Base-by-base conservation (phyloP, 2,888 invertebrate species). In the Incurvaria masculella region DNA sequence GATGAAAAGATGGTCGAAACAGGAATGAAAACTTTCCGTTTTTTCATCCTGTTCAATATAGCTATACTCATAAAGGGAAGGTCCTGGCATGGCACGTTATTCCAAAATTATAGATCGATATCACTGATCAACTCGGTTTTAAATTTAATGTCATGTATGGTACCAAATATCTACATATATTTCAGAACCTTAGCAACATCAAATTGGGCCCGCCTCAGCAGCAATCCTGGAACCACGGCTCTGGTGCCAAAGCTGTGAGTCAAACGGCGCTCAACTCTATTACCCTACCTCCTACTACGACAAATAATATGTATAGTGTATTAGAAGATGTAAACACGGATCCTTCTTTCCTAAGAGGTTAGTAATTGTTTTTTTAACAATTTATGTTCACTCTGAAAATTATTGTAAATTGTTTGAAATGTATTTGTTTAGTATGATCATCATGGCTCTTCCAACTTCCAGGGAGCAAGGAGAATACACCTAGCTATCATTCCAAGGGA, bases 401-500 rank as follows among this genome's bases (percentile, higher is more conserved):
- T n/a, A n/a, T n/a, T n/a, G n/a, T n/a, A n/a, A n/a, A n/a, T n/a
- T n/a, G n/a, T n/a, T n/a, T n/a, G n/a, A n/a, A n/a, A n/a, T n/a
- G n/a, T n/a, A 18, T 33, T 49, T 38, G 21, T 33, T 21, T 41
- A 41, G 21, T 41, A 10, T 38, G 17, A 16, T 10, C 17, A 10
- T 41, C 10, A 11, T 41, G 17, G 10, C 10, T 16, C 8, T 41
- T 10, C 47, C 53, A 53, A 51, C 50, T 61, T 62, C 49, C 55
- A 75, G 74, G 63, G 49, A 70, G 63, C 56, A 69, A 72, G 56
- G 75, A 76, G 14, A 8, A 33, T 46, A 52, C 66, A 2, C 57
- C 69, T 38, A 64, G 58, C 52, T 75, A 74, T 55, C 67, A 72
- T 54, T 69, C 76, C 23, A 79, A 79, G 61, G 72, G 72, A 44